Percentiles rank a stretch among this genome's conserved stretches.
phyloP scores from a whole-genome alignment of 2,113 vertebrate species.

The Aviceda subcristata region DNA sequence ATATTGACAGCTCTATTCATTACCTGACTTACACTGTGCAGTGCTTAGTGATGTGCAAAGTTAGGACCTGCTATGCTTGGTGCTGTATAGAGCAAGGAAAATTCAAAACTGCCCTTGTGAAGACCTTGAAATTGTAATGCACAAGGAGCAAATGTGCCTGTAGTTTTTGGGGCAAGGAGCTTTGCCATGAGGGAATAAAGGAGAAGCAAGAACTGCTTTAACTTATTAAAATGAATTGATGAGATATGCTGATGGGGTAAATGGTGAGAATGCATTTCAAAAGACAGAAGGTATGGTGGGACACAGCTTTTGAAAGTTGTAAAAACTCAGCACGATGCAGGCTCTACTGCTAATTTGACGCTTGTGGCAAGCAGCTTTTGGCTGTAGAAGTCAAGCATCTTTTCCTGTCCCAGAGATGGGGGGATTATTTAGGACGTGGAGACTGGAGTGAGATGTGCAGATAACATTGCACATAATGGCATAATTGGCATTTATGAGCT shows the following conservation, averaged over 20 bases:
- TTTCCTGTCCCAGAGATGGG: not conserved
- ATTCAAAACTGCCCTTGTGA: not conserved
- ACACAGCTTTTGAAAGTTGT: not conserved
- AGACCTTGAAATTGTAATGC: not conserved
- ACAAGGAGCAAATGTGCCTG: not conserved
- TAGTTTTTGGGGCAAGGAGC: not conserved
- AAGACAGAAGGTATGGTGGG: not conserved
- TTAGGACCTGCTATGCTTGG: not conserved
- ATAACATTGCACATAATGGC: not conserved
- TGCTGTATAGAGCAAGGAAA: not conserved
- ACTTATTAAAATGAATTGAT: not conserved
- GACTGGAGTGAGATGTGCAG: not conserved
- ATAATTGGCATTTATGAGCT: not conserved
- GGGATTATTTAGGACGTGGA: not conserved
- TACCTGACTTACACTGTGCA: not conserved
- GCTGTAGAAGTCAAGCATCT: not conserved
- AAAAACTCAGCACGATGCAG: not conserved
- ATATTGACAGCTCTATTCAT: constrained; percentile 5
- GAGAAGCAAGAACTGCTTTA: not conserved
- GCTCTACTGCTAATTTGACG: not conserved
- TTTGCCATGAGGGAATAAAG: not conserved
- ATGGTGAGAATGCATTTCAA: not conserved
- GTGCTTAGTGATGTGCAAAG: not conserved
- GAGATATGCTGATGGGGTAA: not conserved
- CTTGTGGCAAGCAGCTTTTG: not conserved